Evolutionary conservation across 2,888 invertebrate species (phyloP), one percentile per base, ranked within the genome.

Genomic region (Platycheirus rosarum): DNA sequence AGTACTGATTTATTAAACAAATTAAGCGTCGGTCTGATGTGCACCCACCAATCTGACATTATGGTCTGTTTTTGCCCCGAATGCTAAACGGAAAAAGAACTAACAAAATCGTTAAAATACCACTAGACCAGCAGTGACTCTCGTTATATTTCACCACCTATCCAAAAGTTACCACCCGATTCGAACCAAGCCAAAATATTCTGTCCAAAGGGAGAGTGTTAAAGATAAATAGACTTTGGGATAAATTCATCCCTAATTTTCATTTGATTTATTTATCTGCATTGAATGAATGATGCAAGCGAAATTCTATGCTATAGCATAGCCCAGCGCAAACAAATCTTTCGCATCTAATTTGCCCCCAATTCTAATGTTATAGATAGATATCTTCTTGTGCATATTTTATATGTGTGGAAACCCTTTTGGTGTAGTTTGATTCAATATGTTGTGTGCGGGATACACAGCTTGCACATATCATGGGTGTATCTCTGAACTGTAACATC

Each of bases 401-500:
- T 60, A 57, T 40, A 84, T 66, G 85, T 84, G 29, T 4, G n/a
- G 73, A 87, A 87, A 87, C 87, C 88, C 88, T 86, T 88, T 87
- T 85, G 86, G 84, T 86, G 88, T 84, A 86, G 85, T 86, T 87
- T 87, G 86, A 87, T 88, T 87, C 87, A 88, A 88, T 88, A 86
- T 88, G 87, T 87, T 87, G 66, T 84, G 84, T 85, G 60, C 26
- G 46, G 60, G 60, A 60, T 62, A 60, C 26, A 70, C 48, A 48
- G 60, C 60, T 60, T 60, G 60, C 69, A 46, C 37, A 35, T 42
- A 66, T 51, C 68, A 62, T 76, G 69, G 62, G 48, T 69, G 69
- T 63, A 84, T 85, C 86, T 86, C 86, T 86, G 87, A 88, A 87
- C 87, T 87, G 87, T 88, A 88, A 86, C 88, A 88, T 88, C 88